These are phyloP conservation scores for Agriopis aurantiaria DNA, from an alignment of 2,888 invertebrate species.

Conservation along the genomic window DNA sequence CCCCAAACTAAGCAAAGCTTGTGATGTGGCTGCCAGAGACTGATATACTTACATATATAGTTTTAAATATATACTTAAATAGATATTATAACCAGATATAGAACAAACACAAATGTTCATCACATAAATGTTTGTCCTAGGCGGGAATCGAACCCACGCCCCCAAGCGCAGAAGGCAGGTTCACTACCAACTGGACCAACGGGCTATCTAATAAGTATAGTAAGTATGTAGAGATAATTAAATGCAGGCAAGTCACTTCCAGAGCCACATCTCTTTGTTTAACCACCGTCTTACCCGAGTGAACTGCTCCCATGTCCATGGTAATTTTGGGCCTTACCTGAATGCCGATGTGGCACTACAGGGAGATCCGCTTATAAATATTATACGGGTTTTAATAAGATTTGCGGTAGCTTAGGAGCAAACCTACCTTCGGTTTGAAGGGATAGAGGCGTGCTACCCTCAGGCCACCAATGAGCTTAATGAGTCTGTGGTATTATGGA, in stretches of 20 bases:
- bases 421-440: slow-evolving; percentile 3
- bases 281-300: slow-evolving; percentile 66
- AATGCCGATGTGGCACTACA: slow-evolving; percentile 69
- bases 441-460: slow-evolving; percentile 17
- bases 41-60: too few relatives aligned
- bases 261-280: slow-evolving; percentile 45
- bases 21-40: too few relatives aligned
- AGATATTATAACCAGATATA: too few relatives aligned
- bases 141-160: too few relatives aligned
- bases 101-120: too few relatives aligned
- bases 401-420: slow-evolving; percentile 37
- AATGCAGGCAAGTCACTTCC: slow-evolving; percentile 41
- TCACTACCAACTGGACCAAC: too few relatives aligned
- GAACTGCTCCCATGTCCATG: slow-evolving; percentile 76
- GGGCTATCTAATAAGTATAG: too few relatives aligned
- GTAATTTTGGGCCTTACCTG: slow-evolving; percentile 77
- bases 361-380: slow-evolving; percentile 64
- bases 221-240: too few relatives aligned
- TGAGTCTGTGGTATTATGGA: slow-evolving; percentile 20
- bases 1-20: too few relatives aligned
- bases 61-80: too few relatives aligned
- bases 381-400: slow-evolving; percentile 57
- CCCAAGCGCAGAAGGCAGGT: too few relatives aligned
- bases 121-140: too few relatives aligned
- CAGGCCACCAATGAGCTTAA: slow-evolving; percentile 25